A percentile compares a stretch with the other conserved stretches of the same genome.
phyloP scores from a whole-genome alignment of 2,797 vertebrate species.

The Atherinosoma microstoma region DNA sequence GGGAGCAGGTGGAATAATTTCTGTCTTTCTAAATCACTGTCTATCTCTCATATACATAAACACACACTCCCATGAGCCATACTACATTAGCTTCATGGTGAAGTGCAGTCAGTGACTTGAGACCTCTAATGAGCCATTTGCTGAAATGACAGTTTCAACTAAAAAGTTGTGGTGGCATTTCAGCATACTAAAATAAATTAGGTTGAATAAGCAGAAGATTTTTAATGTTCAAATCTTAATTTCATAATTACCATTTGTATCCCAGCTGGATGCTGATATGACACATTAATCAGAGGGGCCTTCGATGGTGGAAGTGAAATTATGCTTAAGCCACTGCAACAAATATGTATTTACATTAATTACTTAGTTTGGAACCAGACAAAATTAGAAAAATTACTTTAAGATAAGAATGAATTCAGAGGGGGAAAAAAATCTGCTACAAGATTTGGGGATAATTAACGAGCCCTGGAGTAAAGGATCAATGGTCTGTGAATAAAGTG shows the following conservation, averaged over 20 bases:
- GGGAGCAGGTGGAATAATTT: conserved; percentile 20
- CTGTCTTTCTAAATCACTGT: conserved; percentile 14
- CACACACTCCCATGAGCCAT: conserved; percentile 34
- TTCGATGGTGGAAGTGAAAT: neutral
- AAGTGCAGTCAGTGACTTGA: conserved; percentile 55
- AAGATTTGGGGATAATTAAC: neutral
- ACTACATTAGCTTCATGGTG: conserved; percentile 20
- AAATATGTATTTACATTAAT: neutral
- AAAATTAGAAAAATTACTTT: neutral
- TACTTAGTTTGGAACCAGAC: neutral
- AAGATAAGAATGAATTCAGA: too few species aligned
- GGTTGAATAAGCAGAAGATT: conserved; percentile 39
- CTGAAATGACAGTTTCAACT: conserved; percentile 69
- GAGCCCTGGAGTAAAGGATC: neutral
- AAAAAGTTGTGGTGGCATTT: conserved; percentile 59
- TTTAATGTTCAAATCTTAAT: conserved; percentile 24
- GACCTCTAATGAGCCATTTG: conserved; percentile 75
- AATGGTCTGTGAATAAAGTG: too few species aligned
- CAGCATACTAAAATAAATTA: conserved; percentile 66
- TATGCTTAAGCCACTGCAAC: conserved; percentile 11
- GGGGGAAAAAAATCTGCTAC: conserved; percentile 1
- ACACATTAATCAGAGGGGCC: conserved; percentile 1
- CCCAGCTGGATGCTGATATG: conserved; percentile 29
- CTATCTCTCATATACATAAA: conserved; percentile 6
- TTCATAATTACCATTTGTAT: conserved; percentile 16